These are phyloP conservation scores for Loxodonta africana DNA, from an alignment of 2,113 vertebrate genomes.

Conservation along the genomic window DNA sequence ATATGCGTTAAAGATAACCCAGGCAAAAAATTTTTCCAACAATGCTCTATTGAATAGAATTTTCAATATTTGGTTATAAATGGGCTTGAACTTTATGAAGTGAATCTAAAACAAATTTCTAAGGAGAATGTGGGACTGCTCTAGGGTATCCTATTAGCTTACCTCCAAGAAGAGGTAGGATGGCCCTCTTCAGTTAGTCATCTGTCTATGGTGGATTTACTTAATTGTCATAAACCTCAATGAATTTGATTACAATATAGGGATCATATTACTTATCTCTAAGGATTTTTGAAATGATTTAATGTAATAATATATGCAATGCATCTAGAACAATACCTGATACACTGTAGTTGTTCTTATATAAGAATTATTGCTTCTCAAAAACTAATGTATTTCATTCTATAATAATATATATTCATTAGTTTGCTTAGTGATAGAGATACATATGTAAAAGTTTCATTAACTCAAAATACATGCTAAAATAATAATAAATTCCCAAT, in stretches of 20 bases:
- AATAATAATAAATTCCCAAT: neutral
- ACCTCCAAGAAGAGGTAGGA: neutral
- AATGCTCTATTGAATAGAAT: neutral
- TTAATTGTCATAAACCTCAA: neutral
- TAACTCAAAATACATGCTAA: neutral
- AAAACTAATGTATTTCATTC: neutral
- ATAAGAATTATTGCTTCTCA: neutral
- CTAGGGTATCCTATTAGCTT: neutral
- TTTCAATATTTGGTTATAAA: neutral
- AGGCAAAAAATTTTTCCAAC: neutral
- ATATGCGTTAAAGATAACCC: neutral
- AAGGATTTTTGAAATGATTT: neutral
- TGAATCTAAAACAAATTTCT: neutral
- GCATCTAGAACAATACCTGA: neutral
- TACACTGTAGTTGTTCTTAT: neutral
- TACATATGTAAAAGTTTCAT: neutral
- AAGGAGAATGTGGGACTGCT: neutral
- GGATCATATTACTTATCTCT: neutral
- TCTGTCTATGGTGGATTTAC: neutral
- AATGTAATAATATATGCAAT: neutral
- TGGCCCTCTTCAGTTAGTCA: neutral
- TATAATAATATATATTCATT: neutral
- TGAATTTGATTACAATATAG: neutral
- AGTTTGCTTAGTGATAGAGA: neutral
- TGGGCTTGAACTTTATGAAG: neutral